Base-by-base conservation (phyloP, 2,113 vertebrate genomes). In the Grammomys surdaster region DNA sequence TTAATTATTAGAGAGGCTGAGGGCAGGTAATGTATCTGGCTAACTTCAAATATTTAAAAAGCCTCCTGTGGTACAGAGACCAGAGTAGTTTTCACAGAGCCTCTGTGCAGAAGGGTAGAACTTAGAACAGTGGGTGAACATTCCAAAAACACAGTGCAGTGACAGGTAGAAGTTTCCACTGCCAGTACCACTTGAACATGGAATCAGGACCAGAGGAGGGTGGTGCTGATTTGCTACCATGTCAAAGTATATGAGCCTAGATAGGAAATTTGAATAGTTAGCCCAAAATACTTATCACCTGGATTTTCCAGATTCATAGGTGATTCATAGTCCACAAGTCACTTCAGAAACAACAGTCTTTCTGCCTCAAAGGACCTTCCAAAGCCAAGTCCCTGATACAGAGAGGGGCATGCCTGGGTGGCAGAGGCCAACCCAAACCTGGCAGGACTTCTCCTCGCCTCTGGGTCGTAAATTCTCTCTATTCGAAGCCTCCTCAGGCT, bases 21-120 rank as follows among this genome's bases (percentile, higher is more conserved):
- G 58, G 72, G 80, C 31, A 89, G 85, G 36, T 7, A 51, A 69
- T 46, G 0, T 33, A 95, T 26, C 76, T 78, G 78, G 46, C 46
- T 86, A 60, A 92, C 92, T 93, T 90, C 92, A 86, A 88, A 67
- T 91, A 73, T 67, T 96, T 88, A 48, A 89, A 82, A 89, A 76
- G n/a, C 76, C 33, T 16, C 72, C 77, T 76, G 84, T 43, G 73
- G 19, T 56, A 84, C 78, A 90, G 63, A 95, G 87, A n/a, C 69
- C 75, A 56, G 63, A 58, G 82, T 84, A 92, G 91, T 67, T 89
- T 89, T 90, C 33, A 46, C 11, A 51, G 33, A 88, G 26, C 43
- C 19, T 70, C 24, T 54, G 46, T 54, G 22, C 46, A 54, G 65
- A 43, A 82, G 31, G 82, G 54, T 90, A 67, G 69, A 89, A 46